Evolutionary conservation across 2,888 invertebrate genomes (phyloP).

Genomic region (Epicampocera succincta): DNA sequence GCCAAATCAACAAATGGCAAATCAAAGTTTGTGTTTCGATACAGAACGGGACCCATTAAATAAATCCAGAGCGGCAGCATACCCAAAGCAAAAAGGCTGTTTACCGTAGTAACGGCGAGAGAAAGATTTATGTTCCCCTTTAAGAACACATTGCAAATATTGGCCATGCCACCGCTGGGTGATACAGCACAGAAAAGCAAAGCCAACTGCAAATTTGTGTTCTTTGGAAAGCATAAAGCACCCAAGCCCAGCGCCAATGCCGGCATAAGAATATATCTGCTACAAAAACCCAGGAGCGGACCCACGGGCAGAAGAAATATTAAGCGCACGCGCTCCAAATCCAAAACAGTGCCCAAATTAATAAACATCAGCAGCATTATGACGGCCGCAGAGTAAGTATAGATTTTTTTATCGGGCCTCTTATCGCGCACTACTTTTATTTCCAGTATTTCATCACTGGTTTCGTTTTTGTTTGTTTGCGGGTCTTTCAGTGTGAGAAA

Average conservation of each 20-base stretch:
- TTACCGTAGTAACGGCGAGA: slow-evolving; percentile 94
- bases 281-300: slow-evolving; percentile 88
- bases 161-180: slow-evolving; percentile 95
- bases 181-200: slow-evolving; percentile 92
- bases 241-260: slow-evolving; percentile 82
- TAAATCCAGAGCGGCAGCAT: slow-evolving; percentile 94
- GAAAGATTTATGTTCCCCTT: slow-evolving; percentile 95
- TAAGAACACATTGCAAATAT: slow-evolving; percentile 94
- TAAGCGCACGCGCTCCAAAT: slow-evolving; percentile 86
- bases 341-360: slow-evolving; percentile 93
- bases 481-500: slow-evolving; percentile 65
- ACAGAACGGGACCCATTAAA: slow-evolving; percentile 88
- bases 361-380: slow-evolving; percentile 90
- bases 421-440: slow-evolving; percentile 69
- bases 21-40: slow-evolving; percentile 85
- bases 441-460: slow-evolving; percentile 45
- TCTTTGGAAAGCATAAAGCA: slow-evolving; percentile 84
- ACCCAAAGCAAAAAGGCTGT: slow-evolving; percentile 92
- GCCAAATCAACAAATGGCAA: slow-evolving; percentile 90
- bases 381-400: slow-evolving; percentile 87
- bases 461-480: slow-evolving; percentile 41
- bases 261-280: slow-evolving; percentile 91
- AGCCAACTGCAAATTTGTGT: slow-evolving; percentile 87
- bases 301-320: slow-evolving; percentile 88
- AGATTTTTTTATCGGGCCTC: slow-evolving; percentile 83